Percentiles rank a stretch among this genome's conserved stretches.
These are phyloP conservation scores for Rotaria macrura DNA, from an alignment of 2,888 invertebrate genomes.

Conservation along the genomic window DNA sequence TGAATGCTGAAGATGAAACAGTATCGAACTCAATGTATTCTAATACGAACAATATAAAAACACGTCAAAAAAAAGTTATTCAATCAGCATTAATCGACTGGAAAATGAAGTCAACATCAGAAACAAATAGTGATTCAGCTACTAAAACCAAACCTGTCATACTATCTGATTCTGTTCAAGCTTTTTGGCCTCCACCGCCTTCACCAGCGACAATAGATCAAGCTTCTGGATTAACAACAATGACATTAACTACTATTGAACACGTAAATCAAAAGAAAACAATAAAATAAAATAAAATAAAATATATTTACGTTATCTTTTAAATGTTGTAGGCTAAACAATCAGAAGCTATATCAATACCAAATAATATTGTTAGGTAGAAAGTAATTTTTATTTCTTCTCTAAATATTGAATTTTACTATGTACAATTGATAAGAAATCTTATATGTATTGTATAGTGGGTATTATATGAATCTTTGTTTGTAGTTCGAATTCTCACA, in stretches of 20 bases:
- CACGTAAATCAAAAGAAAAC: not conserved
- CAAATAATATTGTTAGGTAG: not conserved
- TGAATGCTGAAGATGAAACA: not conserved
- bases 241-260: not conserved
- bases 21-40: not conserved
- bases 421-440: not conserved
- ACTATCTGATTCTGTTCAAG: not conserved
- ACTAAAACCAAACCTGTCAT: not conserved
- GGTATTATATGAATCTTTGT: not conserved
- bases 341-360: not conserved
- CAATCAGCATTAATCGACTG: not conserved
- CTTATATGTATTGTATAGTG: not conserved
- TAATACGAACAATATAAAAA: not conserved
- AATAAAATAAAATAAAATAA: not conserved
- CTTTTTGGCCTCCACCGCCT: slow-evolving; percentile 9
- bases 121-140: not conserved
- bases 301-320: not conserved
- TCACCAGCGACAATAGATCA: not conserved
- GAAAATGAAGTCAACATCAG: slow-evolving; percentile 2
- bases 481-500: not conserved
- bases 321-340: not conserved
- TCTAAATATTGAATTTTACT: not conserved
- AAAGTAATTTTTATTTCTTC: not conserved
- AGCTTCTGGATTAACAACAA: not conserved
- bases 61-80: not conserved